Base-by-base conservation (phyloP, 2,888 invertebrate species). In the Agrochola litura region DNA sequence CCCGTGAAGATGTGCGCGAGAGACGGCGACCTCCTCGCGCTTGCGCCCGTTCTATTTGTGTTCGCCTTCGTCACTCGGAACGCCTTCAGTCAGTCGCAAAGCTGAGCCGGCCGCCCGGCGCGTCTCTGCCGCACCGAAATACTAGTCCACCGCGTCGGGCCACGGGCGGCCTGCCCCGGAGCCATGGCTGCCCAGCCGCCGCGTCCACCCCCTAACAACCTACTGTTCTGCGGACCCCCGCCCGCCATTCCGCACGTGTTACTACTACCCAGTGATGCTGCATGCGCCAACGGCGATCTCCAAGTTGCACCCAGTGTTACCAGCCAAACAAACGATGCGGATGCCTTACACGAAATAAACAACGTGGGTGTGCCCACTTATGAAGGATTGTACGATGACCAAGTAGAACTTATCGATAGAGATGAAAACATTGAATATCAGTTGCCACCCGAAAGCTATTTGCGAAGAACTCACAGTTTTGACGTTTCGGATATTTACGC, bases 21-120 rank as follows among this genome's bases (percentile, higher is more conserved):
- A 96, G 95, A 95, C 95, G 96, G 95, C 95, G 96, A 96, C 96
- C 96, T 95, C 96, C 93, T 96, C 96, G 94, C 96, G 94, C 94
- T 96, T 95, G 96, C 96, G 96, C 95, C 96, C 92, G 95, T 95
- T 95, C 96, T 96, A 96, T 96, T 96, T 96, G 94, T 91, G 96
- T 96, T 95, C 96, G 95, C 94, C 94, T 95, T 95, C 96, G 96
- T 96, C 96, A 96, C 95, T 94, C 93, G 92, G 95, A 93, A 92
- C 96, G 95, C 95, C 95, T 95, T 96, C 95, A 96, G 96, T 96
- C 96, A 96, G 96, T 96, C 95, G 95, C 95, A 94, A 95, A 95
- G 92, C 93, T 95, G 93, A 92, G 95, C 94, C 95, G 95, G 95
- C 94, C 95, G 96, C 95, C 95, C 95, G 96, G 93, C 94, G 95